Evolutionary conservation across 2,797 vertebrate genomes (phyloP).

Genomic region (Lateolabrax maculatus): DNA sequence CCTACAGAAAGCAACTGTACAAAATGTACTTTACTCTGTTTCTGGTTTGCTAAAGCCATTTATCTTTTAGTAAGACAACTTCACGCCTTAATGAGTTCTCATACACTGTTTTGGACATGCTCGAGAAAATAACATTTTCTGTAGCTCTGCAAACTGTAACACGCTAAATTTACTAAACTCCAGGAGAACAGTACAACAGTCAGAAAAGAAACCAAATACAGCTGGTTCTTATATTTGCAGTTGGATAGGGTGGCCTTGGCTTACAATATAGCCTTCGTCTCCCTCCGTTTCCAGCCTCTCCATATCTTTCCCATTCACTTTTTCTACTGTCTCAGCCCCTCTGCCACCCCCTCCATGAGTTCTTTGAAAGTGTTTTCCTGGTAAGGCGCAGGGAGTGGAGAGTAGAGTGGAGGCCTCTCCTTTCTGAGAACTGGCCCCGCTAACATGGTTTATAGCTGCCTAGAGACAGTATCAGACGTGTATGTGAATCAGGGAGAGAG

Average conservation of each 20-base stretch:
- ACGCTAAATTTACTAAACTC: conserved; percentile 49
- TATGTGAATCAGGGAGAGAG: conserved; percentile 76
- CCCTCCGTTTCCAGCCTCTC: conserved; percentile 64
- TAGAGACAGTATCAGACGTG: conserved; percentile 83
- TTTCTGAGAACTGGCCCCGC: conserved; percentile 82
- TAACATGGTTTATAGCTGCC: conserved; percentile 81
- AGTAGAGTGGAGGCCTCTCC: conserved; percentile 78
- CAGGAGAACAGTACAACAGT: conserved; percentile 49
- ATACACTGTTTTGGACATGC: conserved; percentile 30
- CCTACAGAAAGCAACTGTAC: conserved; percentile 14
- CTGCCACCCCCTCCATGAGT: conserved; percentile 52
- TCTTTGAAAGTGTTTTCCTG: conserved; percentile 84
- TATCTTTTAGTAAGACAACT: conserved; percentile 49
- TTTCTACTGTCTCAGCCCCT: conserved; percentile 59
- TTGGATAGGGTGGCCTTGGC: conserved; percentile 65
- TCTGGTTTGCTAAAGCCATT: conserved; percentile 50
- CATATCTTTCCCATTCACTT: conserved; percentile 73
- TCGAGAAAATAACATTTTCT: conserved; percentile 46
- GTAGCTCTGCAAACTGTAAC: conserved; percentile 39
- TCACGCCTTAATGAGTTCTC: conserved; percentile 44
- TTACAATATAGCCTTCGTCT: conserved; percentile 51
- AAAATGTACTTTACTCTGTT: conserved; percentile 28
- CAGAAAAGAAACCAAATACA: conserved; percentile 67
- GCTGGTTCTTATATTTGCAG: conserved; percentile 78
- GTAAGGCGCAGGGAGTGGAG: conserved; percentile 68